These are phyloP conservation scores for Xenops minutus DNA, from an alignment of 2,797 vertebrate species.

Conservation along the genomic window DNA sequence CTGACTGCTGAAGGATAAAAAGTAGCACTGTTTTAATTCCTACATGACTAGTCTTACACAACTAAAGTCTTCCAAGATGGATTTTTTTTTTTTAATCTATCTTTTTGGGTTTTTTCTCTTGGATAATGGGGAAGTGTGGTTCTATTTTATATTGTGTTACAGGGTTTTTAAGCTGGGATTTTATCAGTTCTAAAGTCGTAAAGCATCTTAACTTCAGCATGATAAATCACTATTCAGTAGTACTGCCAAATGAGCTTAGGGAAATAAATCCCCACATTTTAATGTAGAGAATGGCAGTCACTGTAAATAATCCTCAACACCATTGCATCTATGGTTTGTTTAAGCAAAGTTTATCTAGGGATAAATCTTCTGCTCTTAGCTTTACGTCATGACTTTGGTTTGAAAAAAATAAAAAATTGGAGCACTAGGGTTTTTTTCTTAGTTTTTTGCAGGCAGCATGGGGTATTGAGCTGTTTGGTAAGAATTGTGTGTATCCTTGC, in stretches of 20 bases:
- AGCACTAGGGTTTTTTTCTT: background rate
- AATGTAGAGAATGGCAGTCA: background rate
- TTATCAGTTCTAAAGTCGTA: constrained; percentile 4
- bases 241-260: constrained; percentile 32
- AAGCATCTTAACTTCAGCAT: constrained; percentile 35
- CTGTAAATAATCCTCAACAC: constrained; percentile 18
- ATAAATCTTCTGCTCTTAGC: background rate
- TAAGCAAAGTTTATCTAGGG: background rate
- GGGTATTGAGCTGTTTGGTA: background rate
- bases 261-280: constrained; percentile 31
- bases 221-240: background rate
- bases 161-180: background rate
- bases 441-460: background rate
- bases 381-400: background rate
- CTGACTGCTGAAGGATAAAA: background rate
- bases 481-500: background rate
- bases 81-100: background rate
- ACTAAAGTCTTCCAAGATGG: background rate
- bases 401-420: background rate
- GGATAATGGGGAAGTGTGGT: background rate
- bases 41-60: background rate
- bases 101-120: background rate
- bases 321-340: background rate
- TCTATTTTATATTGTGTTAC: background rate
- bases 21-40: background rate